Evolutionary conservation across 1,140 invertebrate species (phyloP).

Genomic region (Drosophila parvula): DNA sequence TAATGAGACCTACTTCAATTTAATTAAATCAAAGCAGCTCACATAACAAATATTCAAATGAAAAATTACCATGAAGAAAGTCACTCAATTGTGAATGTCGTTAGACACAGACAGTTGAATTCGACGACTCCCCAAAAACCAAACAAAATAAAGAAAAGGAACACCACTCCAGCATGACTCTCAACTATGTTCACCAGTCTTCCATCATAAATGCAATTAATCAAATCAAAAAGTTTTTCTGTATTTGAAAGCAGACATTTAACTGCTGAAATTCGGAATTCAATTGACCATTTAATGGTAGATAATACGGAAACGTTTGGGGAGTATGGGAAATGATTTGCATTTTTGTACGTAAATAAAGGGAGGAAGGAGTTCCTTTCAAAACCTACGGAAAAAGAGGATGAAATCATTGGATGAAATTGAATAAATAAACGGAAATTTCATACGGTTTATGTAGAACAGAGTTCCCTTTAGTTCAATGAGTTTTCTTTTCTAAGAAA

Average conservation of each 20-base stretch:
- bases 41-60: constrained; percentile 36
- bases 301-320: constrained; percentile 26
- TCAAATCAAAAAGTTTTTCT: constrained; percentile 34
- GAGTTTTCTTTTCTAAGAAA: neutral
- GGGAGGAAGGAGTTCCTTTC: constrained; percentile 15
- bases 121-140: neutral
- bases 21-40: constrained; percentile 17
- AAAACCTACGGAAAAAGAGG: constrained; percentile 2
- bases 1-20: constrained; percentile 24
- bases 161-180: constrained; percentile 46
- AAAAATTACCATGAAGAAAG: constrained; percentile 23
- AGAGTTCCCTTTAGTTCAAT: neutral
- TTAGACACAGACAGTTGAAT: constrained; percentile 45
- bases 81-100: constrained; percentile 39
- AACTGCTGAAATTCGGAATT: constrained; percentile 41
- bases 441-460: neutral
- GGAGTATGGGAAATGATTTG: constrained; percentile 47
- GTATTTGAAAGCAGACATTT: constrained; percentile 38
- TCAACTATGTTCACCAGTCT: constrained; percentile 13
- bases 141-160: neutral
- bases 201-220: constrained; percentile 40
- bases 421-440: constrained; percentile 12
- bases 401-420: constrained; percentile 28
- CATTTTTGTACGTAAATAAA: constrained; percentile 38
- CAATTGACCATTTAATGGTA: constrained; percentile 59